Percentiles rank a stretch among this genome's conserved stretches.
Conservation (phyloP, 2,113 vertebrate species). For the Chaenocephalus aceratus region DNA sequence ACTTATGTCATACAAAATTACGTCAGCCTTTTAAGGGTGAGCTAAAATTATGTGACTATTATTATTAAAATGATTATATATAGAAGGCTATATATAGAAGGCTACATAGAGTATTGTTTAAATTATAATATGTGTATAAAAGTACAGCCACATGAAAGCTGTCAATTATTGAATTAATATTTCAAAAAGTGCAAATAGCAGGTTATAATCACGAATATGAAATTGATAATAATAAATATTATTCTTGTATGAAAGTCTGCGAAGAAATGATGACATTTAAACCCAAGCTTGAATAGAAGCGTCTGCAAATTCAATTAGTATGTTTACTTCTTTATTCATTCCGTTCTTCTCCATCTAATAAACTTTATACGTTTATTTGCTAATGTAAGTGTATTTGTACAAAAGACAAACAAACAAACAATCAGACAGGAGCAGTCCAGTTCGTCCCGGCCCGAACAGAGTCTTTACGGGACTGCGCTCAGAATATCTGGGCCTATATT, state of each 20-base stretch:
- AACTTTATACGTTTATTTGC: conserved; percentile 87
- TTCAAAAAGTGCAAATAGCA: background rate
- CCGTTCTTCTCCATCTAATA: conserved; percentile 86
- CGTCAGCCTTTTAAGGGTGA: background rate
- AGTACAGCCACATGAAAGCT: background rate
- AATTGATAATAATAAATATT: background rate
- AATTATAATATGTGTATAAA: too few species aligned
- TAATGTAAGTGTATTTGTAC: conserved; percentile 89
- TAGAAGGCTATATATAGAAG: background rate
- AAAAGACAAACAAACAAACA: conserved; percentile 87
- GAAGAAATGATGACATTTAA: conserved; percentile 26
- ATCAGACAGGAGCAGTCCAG: conserved; percentile 83
- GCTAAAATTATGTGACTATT: background rate
- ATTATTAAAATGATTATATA: background rate
- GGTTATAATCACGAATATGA: background rate
- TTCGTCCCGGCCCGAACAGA: conserved; percentile 67
- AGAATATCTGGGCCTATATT: conserved; percentile 71
- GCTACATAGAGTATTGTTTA: too few species aligned
- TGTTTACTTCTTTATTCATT: conserved; percentile 85
- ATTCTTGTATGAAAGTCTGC: background rate
- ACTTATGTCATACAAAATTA: conserved; percentile 29
- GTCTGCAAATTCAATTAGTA: conserved; percentile 67
- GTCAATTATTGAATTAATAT: background rate
- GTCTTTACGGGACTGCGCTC: conserved; percentile 58
- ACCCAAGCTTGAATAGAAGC: conserved; percentile 68